A percentile compares a stretch with the other conserved stretches of the same genome.
Evolutionary conservation across 2,888 invertebrate genomes (phyloP).

Genomic region (Euphydryas editha): DNA sequence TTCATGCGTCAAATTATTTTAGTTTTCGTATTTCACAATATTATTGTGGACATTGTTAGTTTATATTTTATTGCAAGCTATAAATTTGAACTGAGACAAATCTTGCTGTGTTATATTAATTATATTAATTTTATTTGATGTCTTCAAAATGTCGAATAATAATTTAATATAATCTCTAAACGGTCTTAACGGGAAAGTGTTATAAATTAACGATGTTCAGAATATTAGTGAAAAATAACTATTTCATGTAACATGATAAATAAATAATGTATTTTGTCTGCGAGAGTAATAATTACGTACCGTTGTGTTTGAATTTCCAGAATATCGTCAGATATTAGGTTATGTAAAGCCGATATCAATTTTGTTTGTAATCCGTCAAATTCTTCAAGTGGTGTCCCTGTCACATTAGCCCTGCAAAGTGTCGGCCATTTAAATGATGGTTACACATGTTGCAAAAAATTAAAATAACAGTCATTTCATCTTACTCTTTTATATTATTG

Average conservation of each 20-base stretch:
- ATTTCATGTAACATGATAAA: background rate
- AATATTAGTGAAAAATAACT: background rate
- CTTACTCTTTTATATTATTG: constrained; percentile 78
- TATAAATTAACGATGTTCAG: constrained; percentile 3
- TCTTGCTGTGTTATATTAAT: no score
- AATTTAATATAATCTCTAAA: no score
- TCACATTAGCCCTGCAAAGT: constrained; percentile 65
- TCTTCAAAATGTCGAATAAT: no score
- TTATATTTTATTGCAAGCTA: no score
- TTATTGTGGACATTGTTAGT: no score
- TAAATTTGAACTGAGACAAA: no score
- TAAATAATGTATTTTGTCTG: background rate
- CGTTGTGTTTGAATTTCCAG: constrained; percentile 71
- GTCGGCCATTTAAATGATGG: background rate
- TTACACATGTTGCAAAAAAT: constrained; percentile 14
- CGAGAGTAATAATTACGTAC: constrained; percentile 52
- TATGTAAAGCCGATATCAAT: constrained; percentile 67
- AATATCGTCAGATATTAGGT: constrained; percentile 70
- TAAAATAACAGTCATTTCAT: constrained; percentile 38
- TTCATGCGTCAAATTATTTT: no score
- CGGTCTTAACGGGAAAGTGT: no score
- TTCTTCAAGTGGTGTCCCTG: constrained; percentile 69
- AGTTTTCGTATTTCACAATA: no score
- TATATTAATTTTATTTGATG: no score
- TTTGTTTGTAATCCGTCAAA: constrained; percentile 71